Conservation (phyloP, 1,140 invertebrate genomes). For the Drosophila nigromelanica region DNA sequence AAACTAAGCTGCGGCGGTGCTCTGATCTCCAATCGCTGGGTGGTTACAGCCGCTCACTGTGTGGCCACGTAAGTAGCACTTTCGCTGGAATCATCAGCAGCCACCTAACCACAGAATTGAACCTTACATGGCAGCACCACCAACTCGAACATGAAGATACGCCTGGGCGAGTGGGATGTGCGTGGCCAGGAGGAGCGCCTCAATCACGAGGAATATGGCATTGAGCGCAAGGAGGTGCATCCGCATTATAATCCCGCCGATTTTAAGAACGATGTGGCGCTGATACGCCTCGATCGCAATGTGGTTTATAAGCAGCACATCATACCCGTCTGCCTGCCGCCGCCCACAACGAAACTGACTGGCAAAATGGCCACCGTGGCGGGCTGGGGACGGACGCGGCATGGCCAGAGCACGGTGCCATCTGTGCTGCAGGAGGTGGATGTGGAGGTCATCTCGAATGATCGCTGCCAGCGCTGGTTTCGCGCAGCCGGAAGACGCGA, state of each 20-base stretch:
- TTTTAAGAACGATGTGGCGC: conserved; percentile 94
- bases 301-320: conserved; percentile 95
- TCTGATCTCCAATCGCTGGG: conserved; percentile 94
- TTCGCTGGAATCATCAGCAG: neutral
- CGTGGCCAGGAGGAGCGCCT: conserved; percentile 91
- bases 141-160: conserved; percentile 92
- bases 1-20: conserved; percentile 96
- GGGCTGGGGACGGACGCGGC: conserved; percentile 94
- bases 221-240: conserved; percentile 95
- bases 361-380: conserved; percentile 94
- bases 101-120: neutral
- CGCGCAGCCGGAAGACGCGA: conserved; percentile 93
- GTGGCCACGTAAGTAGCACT: conserved; percentile 91
- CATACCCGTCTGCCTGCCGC: conserved; percentile 92
- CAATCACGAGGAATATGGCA: conserved; percentile 93
- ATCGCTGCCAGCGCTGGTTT: conserved; percentile 96
- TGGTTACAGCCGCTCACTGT: conserved; percentile 94
- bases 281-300: conserved; percentile 91
- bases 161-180: conserved; percentile 96
- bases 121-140: conserved; percentile 85
- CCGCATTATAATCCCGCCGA: conserved; percentile 94
- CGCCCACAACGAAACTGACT: conserved; percentile 89
- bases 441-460: conserved; percentile 95
- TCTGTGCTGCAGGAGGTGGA: conserved; percentile 90
- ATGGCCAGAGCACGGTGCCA: conserved; percentile 92